Base-by-base conservation (phyloP, 2,113 vertebrate species). In the Rhipidura dahli region DNA sequence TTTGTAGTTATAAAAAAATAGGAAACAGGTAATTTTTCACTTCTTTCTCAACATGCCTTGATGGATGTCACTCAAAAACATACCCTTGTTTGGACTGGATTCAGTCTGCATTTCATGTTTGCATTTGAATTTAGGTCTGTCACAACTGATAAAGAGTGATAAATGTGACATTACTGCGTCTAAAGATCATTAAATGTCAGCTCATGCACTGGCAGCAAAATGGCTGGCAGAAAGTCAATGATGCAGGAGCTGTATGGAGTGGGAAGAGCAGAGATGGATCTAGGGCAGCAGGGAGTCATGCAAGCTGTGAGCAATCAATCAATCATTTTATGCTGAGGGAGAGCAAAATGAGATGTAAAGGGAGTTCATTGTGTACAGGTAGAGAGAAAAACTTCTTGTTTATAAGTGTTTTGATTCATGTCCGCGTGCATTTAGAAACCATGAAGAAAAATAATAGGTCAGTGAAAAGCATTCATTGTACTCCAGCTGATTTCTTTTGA, bases 121-220 rank as follows among this genome's bases (percentile, higher is more conserved):
- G 95, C 88, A 96, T 98, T 97, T 98, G 94, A 97, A 98, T 98
- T 97, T 97, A 60, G 93, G 96, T 97, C 97, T 96, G 97, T 98
- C 98, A 98, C 95, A 93, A 98, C 96, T 94, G 97, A 98, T 96
- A 94, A 96, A 97, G 94, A 96, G 96, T 98, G 98, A 99, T 97
- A 98, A 98, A 98, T 98, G 98, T 98, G 98, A 98, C 97, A 97
- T 98, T 98, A 97, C 97, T 98, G 95, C 64, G 24, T 98, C 96
- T 98, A 98, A 98, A 98, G 97, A 99, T 98, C 98, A 99, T 99
- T 99, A 99, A 98, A 98, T 98, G 98, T 98, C 98, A 98, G 94
- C 97, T 97, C 97, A 97, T 96, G 98, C 98, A 97, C 97, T 98
- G 97, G 98, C 97, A 98, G 98, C 96, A 94, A 98, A 98, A 97